Evolutionary conservation across 2,113 vertebrate genomes (phyloP), one percentile per base, ranked within the genome.

Genomic region (Ibidorhyncha struthersii): DNA sequence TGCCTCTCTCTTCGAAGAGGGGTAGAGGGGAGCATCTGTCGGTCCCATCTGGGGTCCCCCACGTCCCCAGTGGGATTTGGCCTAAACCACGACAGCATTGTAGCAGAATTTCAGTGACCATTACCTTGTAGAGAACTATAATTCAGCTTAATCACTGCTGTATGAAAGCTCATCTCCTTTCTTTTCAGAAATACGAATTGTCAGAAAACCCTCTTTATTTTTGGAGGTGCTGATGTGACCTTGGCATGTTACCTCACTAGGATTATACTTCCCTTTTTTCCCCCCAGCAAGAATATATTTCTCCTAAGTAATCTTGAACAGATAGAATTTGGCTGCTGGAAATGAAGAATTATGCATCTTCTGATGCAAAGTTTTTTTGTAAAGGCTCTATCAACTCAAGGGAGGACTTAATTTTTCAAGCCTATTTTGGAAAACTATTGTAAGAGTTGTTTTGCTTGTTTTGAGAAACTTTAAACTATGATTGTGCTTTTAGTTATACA

Each of bases 231-330:
- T 45, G 14, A 32, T 12, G 1, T 56, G 29, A n/a, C 25, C 15
- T 73, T 43, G 32, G 4, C 1, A 0, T 63, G 8, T 80, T 73
- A 21, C 1, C 0, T 77, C 34, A 21, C 34, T 59, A 38, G 34
- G 43, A 40, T 79, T 55, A 20, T 34, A 15, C 14, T 55, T 87
- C 4, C 4, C 1, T 16, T 74, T 55, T 70, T 65, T 41, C 56
- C 12, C 29, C 43, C 12, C 14, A 63, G 22, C 9, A 40, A 38
- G 8, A 69, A 59, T 38, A 14, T 30, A 3, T 20, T 78, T 86
- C 81, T 66, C 3, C 0, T 52, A 3, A 41, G 14, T 66, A 50
- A 4, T 61, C 78, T 34, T 66, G 70, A 71, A 29, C 15, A 55
- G 14, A 29, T 87, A 49, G 2, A 29, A 30, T 36, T 50, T 79